phyloP scores from a whole-genome alignment of 2,113 vertebrate species.

The Semnornis frantzii region DNA sequence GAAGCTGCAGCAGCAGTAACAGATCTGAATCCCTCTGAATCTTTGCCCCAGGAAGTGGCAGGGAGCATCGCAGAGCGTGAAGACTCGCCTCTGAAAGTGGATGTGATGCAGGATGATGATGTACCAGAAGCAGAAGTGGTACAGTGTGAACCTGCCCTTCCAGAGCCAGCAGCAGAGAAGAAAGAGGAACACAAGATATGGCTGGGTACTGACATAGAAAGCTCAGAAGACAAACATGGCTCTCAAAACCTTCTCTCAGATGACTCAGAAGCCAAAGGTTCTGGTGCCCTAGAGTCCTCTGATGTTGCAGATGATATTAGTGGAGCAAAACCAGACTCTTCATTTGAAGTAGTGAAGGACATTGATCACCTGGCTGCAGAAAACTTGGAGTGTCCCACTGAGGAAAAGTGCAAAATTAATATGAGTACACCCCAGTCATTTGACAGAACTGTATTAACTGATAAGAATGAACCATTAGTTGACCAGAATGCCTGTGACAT shows the following conservation, averaged over 20 bases:
- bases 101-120: background rate
- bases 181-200: background rate
- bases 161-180: background rate
- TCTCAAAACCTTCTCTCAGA: slow-evolving; percentile 30
- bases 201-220: background rate
- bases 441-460: background rate
- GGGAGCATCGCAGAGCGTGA: background rate
- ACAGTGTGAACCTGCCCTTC: background rate
- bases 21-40: background rate
- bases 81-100: background rate
- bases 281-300: slow-evolving; percentile 27
- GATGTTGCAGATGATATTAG: background rate
- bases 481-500: slow-evolving; percentile 50
- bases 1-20: background rate
- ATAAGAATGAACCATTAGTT: background rate
- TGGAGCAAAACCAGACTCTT: slow-evolving; percentile 29
- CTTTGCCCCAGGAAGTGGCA: background rate
- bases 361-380: background rate
- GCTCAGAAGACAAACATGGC: background rate
- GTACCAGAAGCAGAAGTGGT: background rate
- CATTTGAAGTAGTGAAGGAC: slow-evolving; percentile 17
- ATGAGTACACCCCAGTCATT: background rate
- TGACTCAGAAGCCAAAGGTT: slow-evolving; percentile 18
- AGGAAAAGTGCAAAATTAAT: background rate
- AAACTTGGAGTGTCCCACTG: background rate